These are phyloP conservation scores for Apotomis turbidana DNA, from an alignment of 2,888 invertebrate species.

Conservation along the genomic window DNA sequence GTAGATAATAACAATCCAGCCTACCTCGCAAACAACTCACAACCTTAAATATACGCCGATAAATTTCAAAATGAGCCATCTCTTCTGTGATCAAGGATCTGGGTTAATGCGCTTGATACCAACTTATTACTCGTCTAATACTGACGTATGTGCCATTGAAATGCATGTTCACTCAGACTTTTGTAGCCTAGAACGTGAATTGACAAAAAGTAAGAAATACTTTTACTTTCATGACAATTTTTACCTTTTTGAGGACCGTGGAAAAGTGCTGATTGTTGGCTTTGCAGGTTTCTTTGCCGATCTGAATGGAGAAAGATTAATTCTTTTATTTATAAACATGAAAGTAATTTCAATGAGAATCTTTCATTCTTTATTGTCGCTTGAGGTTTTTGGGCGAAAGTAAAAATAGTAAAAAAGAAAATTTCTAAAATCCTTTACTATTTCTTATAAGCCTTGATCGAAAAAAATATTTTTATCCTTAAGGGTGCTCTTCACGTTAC, in stretches of 20 bases:
- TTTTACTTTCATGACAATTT: conserved; percentile 8
- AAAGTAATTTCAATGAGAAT: conserved; percentile 1
- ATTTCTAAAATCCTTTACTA: no score
- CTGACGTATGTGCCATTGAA: background rate
- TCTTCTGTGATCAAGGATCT: background rate
- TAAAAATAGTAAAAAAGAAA: background rate
- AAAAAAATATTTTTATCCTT: no score
- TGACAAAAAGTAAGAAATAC: background rate
- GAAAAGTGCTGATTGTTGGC: background rate
- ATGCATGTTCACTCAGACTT: background rate
- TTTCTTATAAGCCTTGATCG: no score
- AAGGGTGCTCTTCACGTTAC: no score
- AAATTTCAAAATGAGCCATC: background rate
- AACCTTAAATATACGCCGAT: background rate
- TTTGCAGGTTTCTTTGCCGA: background rate
- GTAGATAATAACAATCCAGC: conserved; percentile 16
- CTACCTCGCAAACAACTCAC: background rate
- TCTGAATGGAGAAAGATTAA: background rate
- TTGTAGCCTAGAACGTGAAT: background rate
- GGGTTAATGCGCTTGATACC: conserved; percentile 13
- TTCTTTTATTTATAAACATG: conserved; percentile 2
- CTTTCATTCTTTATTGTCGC: background rate
- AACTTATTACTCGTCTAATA: background rate
- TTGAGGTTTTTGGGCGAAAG: background rate
- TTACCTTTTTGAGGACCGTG: conserved; percentile 5